phyloP scores from a whole-genome alignment of 2,113 vertebrate species.

The Phalacrocorax aristotelis region DNA sequence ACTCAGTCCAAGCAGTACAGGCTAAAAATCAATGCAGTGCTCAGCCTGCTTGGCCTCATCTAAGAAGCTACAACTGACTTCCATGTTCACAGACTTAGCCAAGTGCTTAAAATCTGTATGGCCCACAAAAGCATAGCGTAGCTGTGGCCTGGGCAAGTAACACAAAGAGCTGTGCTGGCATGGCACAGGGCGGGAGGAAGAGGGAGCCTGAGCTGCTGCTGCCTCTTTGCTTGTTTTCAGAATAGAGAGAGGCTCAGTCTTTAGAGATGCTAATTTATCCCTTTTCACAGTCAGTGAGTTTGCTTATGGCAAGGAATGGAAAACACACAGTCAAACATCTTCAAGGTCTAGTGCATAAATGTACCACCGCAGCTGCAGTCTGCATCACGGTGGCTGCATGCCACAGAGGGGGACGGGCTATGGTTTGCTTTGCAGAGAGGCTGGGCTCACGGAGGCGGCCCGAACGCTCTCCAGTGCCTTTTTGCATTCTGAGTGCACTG shows the following conservation, averaged over 20 bases:
- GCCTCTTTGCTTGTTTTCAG: not conserved
- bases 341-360: slow-evolving; percentile 7
- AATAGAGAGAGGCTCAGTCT: not conserved
- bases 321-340: slow-evolving; percentile 48
- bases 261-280: slow-evolving; percentile 46
- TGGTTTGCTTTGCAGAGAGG: not conserved
- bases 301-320: slow-evolving; percentile 20
- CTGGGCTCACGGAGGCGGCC: not conserved
- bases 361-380: not conserved
- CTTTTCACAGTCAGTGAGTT: slow-evolving; percentile 50
- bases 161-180: not conserved
- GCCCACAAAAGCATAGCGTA: not conserved
- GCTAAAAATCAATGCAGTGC: not conserved
- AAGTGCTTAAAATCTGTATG: not conserved
- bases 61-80: not conserved
- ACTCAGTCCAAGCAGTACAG: fast-evolving
- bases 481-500: fast-evolving
- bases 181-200: fast-evolving
- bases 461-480: not conserved
- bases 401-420: not conserved
- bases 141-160: not conserved
- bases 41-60: not conserved
- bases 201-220: not conserved
- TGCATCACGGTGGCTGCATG: fast-evolving
- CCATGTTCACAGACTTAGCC: not conserved